Evolutionary conservation across 2,888 invertebrate genomes (phyloP), one percentile per base, ranked within the genome.

Genomic region (Selenia dentaria): DNA sequence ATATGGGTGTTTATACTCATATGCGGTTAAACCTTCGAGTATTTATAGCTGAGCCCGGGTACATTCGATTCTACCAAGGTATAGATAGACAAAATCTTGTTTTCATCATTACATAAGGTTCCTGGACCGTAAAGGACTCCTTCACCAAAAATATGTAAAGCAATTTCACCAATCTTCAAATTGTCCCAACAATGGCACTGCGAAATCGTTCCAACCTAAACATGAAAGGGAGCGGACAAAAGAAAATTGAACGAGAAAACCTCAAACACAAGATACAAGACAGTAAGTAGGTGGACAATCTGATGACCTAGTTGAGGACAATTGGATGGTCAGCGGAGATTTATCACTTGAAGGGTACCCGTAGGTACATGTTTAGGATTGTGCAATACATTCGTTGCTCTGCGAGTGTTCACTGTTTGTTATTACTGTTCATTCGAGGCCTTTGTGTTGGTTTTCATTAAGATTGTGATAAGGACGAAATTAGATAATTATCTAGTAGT

Each of bases 231-330:
- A 36, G n/a, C 68, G 57, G 66, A 80, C 80, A 83, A 79, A 79
- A 74, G 79, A 83, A 81, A 87, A 84, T 80, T 81, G 79, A 81
- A 81, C 79, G 71, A 72, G 73, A 77, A 82, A 81, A 84, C 79
- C 75, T 77, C 66, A 71, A 74, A 76, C 64, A 70, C 55, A 64
- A 66, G 68, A 70, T 67, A 74, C 65, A 70, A 68, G 65, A 70
- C 72, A 73, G 77, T 79, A 82, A 83, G 80, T 83, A 81, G 79
- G 70, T 73, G 65, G 74, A 67, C 83, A 85, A 85, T 83, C 82
- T 77, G 79, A 74, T 82, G 88, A 81, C 84, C 84, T 70, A 84
- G 70, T 85, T 83, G 82, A 56, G 76, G 79, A 84, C 84, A 85
- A 87, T 86, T 84, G 85, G 80, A 77, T 69, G 71, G 65, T 64